These are phyloP conservation scores for Drosophila mimetica DNA, from an alignment of 2,888 invertebrate genomes.

Conservation along the genomic window DNA sequence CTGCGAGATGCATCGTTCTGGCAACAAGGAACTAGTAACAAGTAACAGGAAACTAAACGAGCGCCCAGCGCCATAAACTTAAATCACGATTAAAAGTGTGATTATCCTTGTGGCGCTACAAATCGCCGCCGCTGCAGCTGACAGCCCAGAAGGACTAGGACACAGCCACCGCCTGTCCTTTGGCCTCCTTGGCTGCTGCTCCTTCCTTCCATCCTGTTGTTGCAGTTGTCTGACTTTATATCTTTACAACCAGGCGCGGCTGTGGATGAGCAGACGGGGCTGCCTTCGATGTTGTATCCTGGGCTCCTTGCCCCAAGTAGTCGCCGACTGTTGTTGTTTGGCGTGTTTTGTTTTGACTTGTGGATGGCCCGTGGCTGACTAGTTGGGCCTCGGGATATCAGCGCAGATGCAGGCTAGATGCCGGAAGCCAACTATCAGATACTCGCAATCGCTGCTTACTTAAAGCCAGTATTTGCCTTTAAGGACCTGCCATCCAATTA, in stretches of 20 bases:
- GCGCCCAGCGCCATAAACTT: slow-evolving; percentile 80
- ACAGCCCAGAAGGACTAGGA: slow-evolving; percentile 54
- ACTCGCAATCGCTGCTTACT: background rate
- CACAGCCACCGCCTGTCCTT: slow-evolving; percentile 32
- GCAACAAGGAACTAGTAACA: slow-evolving; percentile 33
- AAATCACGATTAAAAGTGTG: slow-evolving; percentile 84
- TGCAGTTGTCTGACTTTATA: slow-evolving; percentile 78
- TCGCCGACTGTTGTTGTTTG: slow-evolving; percentile 43
- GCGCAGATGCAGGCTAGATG: slow-evolving; percentile 26
- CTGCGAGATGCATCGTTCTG: slow-evolving; percentile 37
- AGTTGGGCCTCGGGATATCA: slow-evolving; percentile 41
- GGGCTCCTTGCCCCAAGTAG: slow-evolving; percentile 13
- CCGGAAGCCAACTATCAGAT: slow-evolving; percentile 13
- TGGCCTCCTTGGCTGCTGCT: slow-evolving; percentile 22
- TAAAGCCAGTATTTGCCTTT: background rate
- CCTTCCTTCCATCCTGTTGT: slow-evolving; percentile 56
- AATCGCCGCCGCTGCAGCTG: slow-evolving; percentile 81
- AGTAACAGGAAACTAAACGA: slow-evolving; percentile 75
- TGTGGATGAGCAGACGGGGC: slow-evolving; percentile 63
- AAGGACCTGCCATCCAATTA: background rate
- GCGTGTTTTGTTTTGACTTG: slow-evolving; percentile 51
- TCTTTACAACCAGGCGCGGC: slow-evolving; percentile 76
- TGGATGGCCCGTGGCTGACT: slow-evolving; percentile 36
- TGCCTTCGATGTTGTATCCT: slow-evolving; percentile 15
- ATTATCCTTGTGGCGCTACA: slow-evolving; percentile 84